Evolutionary conservation across 2,797 vertebrate genomes (phyloP), one percentile per base, ranked within the genome.

Genomic region (Poecilia wingei): DNA sequence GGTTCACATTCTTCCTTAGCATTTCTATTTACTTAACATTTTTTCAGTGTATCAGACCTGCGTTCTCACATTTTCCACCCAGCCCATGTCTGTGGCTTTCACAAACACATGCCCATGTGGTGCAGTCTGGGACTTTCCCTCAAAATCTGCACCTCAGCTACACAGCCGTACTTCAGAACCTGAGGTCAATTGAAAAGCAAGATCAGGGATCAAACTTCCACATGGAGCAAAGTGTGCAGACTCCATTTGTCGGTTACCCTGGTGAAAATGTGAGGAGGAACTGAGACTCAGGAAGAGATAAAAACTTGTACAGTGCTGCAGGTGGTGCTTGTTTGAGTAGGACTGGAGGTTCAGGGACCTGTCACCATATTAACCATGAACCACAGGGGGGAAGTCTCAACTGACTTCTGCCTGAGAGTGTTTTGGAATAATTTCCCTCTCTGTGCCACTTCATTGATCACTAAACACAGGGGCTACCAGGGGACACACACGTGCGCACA

Each of bases 221-320:
- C 46, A 5, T 53, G 5, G 16, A 46, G 20, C 16, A 10, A 57
- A 39, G 39, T 4, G 1, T 74, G 46, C 5, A 41, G 22, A 1
- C 72, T 43, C 1, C 4, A 12, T 36, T 41, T 57, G 36, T 28
- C 13, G 51, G n/a, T 66, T 14, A 55, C n/a, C 13, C 28, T 31
- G 10, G 12, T 79, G 36, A 79, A 53, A 4, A 69, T 36, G 0
- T 13, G 0, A 69, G 53, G 77, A 81, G 87, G 90, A 90, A 92
- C 85, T 87, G 85, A 91, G 73, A 69, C 31, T 76, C 77, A 76
- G 93, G 93, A 94, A 94, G 86, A 90, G 70, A 43, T 74, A 61
- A 76, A 70, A 82, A 86, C 86, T 36, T 18, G 59, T 3, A 74
- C 68, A 66, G 0, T 76, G 20, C 55, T 87, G 87, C 84, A 89